Percentiles rank a stretch among this genome's conserved stretches.
Evolutionary conservation across 2,888 invertebrate species (phyloP).

Genomic region (Pogonocherus hispidulus): DNA sequence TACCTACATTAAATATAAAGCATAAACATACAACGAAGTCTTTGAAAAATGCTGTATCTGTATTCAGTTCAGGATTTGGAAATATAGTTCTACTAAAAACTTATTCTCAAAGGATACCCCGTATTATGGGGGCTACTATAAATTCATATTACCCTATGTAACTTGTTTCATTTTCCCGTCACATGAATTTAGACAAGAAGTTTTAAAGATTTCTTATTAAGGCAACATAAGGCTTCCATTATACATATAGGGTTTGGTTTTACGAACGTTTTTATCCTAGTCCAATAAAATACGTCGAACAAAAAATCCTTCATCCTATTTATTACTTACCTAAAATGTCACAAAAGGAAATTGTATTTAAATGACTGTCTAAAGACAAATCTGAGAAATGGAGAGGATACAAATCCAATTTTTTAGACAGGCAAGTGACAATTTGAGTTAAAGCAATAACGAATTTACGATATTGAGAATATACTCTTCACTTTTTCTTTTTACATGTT

Average conservation of each 20-base stretch:
- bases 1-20: neutral
- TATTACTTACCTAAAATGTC: constrained; percentile 4
- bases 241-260: neutral
- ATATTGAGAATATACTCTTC: too few species aligned
- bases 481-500: too few species aligned
- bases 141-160: constrained; percentile 1
- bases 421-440: neutral
- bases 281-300: constrained; percentile 1
- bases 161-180: constrained; percentile 5
- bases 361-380: neutral
- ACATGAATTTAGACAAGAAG: neutral
- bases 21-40: neutral
- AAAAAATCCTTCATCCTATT: constrained; percentile 2
- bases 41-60: neutral
- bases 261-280: constrained; percentile 3
- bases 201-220: constrained; percentile 17
- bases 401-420: neutral
- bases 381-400: neutral
- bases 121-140: neutral
- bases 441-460: too few species aligned
- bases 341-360: neutral
- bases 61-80: neutral
- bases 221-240: neutral
- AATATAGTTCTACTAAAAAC: constrained; percentile 6
- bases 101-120: neutral